Percentiles rank a stretch among this genome's conserved stretches.
phyloP scores from a whole-genome alignment of 2,888 invertebrate species.

The Deroplatys truncata region DNA sequence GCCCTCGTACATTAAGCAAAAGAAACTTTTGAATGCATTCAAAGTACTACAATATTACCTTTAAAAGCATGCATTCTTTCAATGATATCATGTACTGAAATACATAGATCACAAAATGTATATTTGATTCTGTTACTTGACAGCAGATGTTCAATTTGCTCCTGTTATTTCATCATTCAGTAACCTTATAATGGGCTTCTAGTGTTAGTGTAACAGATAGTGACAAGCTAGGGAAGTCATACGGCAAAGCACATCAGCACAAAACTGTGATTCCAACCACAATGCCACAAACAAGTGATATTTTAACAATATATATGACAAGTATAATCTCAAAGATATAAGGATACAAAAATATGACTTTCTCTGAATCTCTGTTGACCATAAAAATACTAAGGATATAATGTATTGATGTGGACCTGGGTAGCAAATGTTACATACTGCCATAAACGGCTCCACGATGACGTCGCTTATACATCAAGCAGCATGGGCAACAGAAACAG shows the following conservation, averaged over 20 bases:
- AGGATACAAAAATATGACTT: background rate
- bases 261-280: no score
- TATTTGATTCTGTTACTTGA: no score
- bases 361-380: background rate
- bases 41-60: no score
- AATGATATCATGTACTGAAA: no score
- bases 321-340: background rate
- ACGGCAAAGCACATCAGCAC: no score
- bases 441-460: conserved; percentile 9
- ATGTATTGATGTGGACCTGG: background rate
- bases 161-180: background rate
- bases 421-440: background rate
- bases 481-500: conserved; percentile 3
- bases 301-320: background rate
- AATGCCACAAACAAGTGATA: no score
- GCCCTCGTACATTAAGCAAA: no score
- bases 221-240: no score
- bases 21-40: no score
- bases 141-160: background rate
- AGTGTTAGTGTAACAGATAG: no score
- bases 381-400: background rate
- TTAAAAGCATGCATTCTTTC: no score
- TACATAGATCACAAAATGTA: no score
- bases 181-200: background rate
- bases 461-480: background rate